A percentile compares a stretch with the other conserved stretches of the same genome.
Conservation (phyloP, 1,140 invertebrate genomes). For the Pteromalus puparum region DNA sequence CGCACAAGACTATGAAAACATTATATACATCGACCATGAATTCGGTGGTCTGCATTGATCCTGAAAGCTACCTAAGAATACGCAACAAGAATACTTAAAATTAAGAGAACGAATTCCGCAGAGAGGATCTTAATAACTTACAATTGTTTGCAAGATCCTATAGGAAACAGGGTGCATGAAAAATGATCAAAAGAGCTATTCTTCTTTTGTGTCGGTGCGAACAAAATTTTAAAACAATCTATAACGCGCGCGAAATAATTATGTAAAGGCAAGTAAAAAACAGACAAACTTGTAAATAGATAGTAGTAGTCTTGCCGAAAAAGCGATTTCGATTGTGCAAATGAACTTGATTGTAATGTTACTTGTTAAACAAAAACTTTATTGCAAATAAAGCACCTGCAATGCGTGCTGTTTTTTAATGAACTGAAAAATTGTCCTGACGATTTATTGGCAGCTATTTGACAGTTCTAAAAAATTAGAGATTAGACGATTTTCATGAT, state of each 20-base stretch:
- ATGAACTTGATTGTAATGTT: constrained; percentile 60
- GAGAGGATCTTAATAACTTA: constrained; percentile 28
- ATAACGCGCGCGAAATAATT: constrained; percentile 58
- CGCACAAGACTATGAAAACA: constrained; percentile 16
- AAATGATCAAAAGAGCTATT: constrained; percentile 43
- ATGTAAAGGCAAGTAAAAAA: constrained; percentile 59
- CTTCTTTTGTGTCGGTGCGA: constrained; percentile 26
- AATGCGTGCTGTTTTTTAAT: constrained; percentile 22
- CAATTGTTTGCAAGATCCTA: constrained; percentile 30
- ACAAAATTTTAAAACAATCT: constrained; percentile 50
- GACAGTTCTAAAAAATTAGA: constrained; percentile 50
- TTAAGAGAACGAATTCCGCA: constrained; percentile 45
- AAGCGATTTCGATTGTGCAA: constrained; percentile 60
- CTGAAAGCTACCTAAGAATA: neutral
- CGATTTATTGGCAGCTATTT: constrained; percentile 59
- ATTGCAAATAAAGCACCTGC: constrained; percentile 35
- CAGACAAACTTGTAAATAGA: constrained; percentile 62
- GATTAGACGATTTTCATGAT: constrained; percentile 55
- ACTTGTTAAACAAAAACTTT: constrained; percentile 61
- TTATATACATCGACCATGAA: neutral
- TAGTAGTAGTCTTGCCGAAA: constrained; percentile 62
- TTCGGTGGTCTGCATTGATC: neutral
- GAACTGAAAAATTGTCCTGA: constrained; percentile 15
- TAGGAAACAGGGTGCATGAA: constrained; percentile 31
- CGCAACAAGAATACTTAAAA: neutral